These are phyloP conservation scores for Anagyrus pseudococci DNA, from an alignment of 2,888 invertebrate species.

Conservation along the genomic window DNA sequence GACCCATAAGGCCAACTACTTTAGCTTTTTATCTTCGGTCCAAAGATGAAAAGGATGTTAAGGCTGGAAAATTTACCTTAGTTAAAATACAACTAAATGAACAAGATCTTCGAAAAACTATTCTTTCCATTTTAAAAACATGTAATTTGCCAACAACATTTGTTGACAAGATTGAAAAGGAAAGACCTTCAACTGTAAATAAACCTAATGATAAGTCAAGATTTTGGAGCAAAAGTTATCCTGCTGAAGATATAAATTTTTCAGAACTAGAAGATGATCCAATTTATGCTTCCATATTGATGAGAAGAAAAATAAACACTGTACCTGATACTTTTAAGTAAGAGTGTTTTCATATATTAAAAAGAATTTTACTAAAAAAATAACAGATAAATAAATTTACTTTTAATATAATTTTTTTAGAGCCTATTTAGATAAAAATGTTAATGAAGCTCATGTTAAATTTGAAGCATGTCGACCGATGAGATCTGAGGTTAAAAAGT, in stretches of 20 bases:
- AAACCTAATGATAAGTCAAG: constrained; percentile 41
- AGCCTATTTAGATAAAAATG: constrained; percentile 78
- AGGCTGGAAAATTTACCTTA: constrained; percentile 72
- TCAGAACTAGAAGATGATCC: constrained; percentile 64
- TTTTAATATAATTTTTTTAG: constrained; percentile 65
- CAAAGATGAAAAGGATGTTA: constrained; percentile 66
- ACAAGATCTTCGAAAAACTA: constrained; percentile 73
- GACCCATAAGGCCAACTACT: constrained; percentile 68
- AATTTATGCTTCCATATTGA: constrained; percentile 63
- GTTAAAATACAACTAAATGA: constrained; percentile 78
- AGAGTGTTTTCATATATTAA: constrained; percentile 27
- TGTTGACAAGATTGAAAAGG: constrained; percentile 82
- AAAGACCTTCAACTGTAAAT: constrained; percentile 62
- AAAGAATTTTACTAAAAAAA: constrained; percentile 9
- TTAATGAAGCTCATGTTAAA: constrained; percentile 71
- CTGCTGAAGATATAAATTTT: constrained; percentile 51
- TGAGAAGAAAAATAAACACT: constrained; percentile 62
- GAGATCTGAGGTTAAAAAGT: constrained; percentile 75
- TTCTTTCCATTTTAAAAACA: constrained; percentile 78
- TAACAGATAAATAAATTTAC: constrained; percentile 21
- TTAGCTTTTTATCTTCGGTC: constrained; percentile 83
- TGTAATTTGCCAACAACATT: constrained; percentile 89
- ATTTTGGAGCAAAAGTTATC: constrained; percentile 48
- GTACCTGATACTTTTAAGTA: constrained; percentile 59
- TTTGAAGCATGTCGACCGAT: constrained; percentile 71